Evolutionary conservation across 2,113 vertebrate species (phyloP), one percentile per base, ranked within the genome.

Genomic region (Tachysurus fulvidraco): DNA sequence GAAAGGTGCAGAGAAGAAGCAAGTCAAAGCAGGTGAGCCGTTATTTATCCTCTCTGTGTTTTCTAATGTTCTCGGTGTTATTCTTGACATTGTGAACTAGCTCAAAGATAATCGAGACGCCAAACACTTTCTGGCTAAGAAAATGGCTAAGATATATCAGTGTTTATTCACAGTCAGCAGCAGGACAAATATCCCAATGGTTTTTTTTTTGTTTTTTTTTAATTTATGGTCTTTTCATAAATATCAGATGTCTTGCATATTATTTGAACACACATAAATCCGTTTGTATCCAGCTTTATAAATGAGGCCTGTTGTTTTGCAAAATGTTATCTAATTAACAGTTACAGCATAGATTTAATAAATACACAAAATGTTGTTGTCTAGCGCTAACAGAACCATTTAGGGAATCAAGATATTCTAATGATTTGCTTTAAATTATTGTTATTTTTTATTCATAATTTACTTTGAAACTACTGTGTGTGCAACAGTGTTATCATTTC

Each of bases 1-100:
- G 81, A 92, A 92, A 52, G 64, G 69, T 3, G 81, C 67, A 1
- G 85, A 91, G 76, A 89, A 91, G 82, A 94, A 90, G 78, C 57
- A 83, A 67, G 5, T 88, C 9, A 94, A 94, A 94, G 71, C 93
- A 83, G 52, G 94, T 95, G 91, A 89, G 86, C 92, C 67, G 12
- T 71, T 36, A 52, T 67, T 67, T 28, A 55, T 69, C 11, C 2
- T 83, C 10, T 41, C n/a, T 52, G 2, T 36, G 36, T 36, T 36
- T 36, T 36, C 36, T 36, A 36, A 77, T 54, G 74, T 54, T 50
- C 5, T 77, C 3, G 41, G 5, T 25, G 41, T 21, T 19, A 76
- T 21, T 44, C 9, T 73, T 13, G 41, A 23, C 21, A 4, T 76
- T 50, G 23, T 76, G 73, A 50, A 50, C 23, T 50, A 46, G 41